Percentiles rank a stretch among this genome's conserved stretches.
phyloP scores from a whole-genome alignment of 2,797 vertebrate genomes.

The Benthosema pterotum region DNA sequence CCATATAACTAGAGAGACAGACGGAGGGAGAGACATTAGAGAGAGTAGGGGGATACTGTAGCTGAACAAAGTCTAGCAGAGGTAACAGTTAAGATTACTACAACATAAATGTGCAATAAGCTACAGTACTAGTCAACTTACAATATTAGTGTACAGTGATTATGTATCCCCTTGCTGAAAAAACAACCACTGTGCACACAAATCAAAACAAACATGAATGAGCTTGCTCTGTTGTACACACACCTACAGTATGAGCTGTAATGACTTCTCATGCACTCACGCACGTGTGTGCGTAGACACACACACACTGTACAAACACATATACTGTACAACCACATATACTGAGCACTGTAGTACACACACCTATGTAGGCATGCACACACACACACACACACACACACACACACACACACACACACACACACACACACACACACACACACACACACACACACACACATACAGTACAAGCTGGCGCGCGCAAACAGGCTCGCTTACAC shows the following conservation, averaged over 20 bases:
- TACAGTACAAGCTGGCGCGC: background rate
- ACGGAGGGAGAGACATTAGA: background rate
- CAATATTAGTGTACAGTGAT: background rate
- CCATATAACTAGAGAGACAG: constrained; percentile 77
- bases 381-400: background rate
- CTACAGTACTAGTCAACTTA: background rate
- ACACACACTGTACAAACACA: constrained; percentile 11
- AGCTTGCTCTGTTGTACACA: constrained; percentile 14
- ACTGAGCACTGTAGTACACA: too few species aligned
- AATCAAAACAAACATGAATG: constrained; percentile 36
- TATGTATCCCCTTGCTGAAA: constrained; percentile 3
- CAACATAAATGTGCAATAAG: background rate
- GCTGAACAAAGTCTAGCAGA: background rate
- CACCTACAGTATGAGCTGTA: constrained; percentile 4
- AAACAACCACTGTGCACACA: constrained; percentile 13
- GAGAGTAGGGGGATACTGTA: background rate
- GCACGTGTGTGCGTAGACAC: background rate
- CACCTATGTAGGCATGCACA: background rate
- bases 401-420: background rate
- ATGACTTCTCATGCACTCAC: background rate
- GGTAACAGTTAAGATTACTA: background rate
- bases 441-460: background rate
- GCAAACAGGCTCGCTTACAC: constrained; percentile 9
- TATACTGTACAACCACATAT: background rate
- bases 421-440: constrained; percentile 1